Percentiles rank a stretch among this genome's conserved stretches.
These are phyloP conservation scores for Hydropsyche betteni DNA, from an alignment of 2,888 invertebrate species.

Conservation along the genomic window DNA sequence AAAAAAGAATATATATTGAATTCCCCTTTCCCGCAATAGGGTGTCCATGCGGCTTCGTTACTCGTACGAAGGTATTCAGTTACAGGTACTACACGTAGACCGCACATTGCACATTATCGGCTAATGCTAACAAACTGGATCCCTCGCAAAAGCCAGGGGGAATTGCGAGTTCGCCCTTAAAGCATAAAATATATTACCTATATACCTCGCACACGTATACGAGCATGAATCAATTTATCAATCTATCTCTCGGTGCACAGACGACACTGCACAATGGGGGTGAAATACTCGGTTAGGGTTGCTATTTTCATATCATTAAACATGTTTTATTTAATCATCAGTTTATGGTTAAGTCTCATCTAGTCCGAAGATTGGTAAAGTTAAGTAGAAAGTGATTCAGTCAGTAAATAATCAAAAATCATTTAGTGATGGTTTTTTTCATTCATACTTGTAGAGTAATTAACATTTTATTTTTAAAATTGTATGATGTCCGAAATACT, in stretches of 20 bases:
- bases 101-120: constrained; percentile 46
- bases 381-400: too few species aligned
- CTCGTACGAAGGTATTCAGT: constrained; percentile 42
- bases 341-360: too few species aligned
- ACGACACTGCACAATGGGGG: neutral
- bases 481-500: too few species aligned
- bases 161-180: constrained; percentile 5
- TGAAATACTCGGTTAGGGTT: too few species aligned
- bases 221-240: constrained; percentile 21
- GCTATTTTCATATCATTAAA: too few species aligned
- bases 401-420: too few species aligned
- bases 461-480: too few species aligned
- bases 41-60: constrained; percentile 1
- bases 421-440: too few species aligned
- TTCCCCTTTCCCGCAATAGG: neutral
- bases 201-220: neutral
- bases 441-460: too few species aligned
- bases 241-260: constrained; percentile 24
- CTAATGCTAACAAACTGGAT: constrained; percentile 43
- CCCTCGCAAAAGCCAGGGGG: neutral
- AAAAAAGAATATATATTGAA: neutral
- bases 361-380: too few species aligned
- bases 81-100: constrained; percentile 35
- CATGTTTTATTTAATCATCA: too few species aligned
- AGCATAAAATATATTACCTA: neutral